A percentile compares a stretch with the other conserved stretches of the same genome.
These are phyloP conservation scores for Clavelina lepadiformis DNA, from an alignment of 23 tunicate species.

Conservation along the genomic window DNA sequence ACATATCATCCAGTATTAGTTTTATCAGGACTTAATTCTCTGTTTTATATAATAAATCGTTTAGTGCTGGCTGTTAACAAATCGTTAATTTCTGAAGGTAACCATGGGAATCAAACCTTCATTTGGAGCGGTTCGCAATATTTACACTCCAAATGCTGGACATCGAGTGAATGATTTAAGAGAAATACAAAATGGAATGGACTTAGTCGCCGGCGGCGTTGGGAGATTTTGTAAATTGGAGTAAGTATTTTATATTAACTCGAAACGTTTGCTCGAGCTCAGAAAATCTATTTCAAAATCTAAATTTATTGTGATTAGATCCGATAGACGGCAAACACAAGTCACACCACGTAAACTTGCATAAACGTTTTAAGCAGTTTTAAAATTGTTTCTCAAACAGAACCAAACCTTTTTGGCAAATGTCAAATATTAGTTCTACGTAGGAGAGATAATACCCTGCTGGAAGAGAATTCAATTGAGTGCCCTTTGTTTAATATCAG, in stretches of 20 bases:
- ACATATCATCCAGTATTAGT: no score
- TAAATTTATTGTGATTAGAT: not conserved
- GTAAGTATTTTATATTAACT: constrained; percentile 66
- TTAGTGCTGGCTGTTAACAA: not conserved
- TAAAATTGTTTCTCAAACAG: no score
- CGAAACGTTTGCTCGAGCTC: no score
- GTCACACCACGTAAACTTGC: constrained; percentile 1
- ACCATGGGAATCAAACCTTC: constrained; percentile 79
- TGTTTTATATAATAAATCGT: no score
- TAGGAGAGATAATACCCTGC: no score
- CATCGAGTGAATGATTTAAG: constrained; percentile 60
- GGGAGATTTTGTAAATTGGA: constrained; percentile 66
- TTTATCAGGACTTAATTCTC: no score
- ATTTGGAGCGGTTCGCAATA: constrained; percentile 95
- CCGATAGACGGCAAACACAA: not conserved
- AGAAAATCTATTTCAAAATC: no score
- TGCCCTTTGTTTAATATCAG: no score
- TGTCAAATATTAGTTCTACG: no score
- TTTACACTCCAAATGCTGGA: constrained; percentile 88
- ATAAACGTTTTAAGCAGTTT: no score
- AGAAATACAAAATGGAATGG: constrained; percentile 54
- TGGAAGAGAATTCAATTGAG: no score
- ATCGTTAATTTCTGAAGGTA: constrained; percentile 37
- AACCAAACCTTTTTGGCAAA: no score
- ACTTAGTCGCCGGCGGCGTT: constrained; percentile 88